Evolutionary conservation across 92 coral and sea anemone genomes (phyloP).

Genomic region (Phenganax subtilis): DNA sequence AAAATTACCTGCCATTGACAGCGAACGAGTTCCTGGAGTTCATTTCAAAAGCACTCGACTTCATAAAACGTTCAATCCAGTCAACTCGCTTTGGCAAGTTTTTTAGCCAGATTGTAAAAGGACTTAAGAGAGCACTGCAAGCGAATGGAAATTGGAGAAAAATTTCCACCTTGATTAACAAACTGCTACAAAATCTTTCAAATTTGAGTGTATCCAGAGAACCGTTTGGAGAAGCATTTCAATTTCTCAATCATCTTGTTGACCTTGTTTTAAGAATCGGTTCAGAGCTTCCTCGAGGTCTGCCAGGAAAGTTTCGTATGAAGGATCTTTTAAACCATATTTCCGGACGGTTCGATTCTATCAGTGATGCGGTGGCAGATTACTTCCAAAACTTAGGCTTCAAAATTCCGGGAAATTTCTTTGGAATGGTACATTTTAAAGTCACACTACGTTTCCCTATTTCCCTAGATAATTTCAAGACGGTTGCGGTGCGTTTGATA

Average conservation of each 20-base stretch:
- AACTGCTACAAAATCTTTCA: slow-evolving; percentile 59
- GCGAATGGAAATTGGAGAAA: slow-evolving; percentile 70
- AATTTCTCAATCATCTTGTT: slow-evolving; percentile 65
- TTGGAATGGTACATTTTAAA: slow-evolving; percentile 68
- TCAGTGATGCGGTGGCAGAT: slow-evolving; percentile 66
- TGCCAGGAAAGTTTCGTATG: slow-evolving; percentile 64
- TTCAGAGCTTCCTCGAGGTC: slow-evolving; percentile 68
- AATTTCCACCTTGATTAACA: slow-evolving; percentile 58
- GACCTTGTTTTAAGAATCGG: slow-evolving; percentile 58
- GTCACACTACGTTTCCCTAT: slow-evolving; percentile 64
- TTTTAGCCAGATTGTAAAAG: slow-evolving; percentile 60
- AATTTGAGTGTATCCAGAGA: slow-evolving; percentile 69
- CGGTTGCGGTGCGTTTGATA: slow-evolving; percentile 50
- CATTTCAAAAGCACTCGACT: slow-evolving; percentile 57
- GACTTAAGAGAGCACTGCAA: slow-evolving; percentile 59
- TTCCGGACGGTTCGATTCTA: slow-evolving; percentile 60
- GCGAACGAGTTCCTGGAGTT: slow-evolving; percentile 68
- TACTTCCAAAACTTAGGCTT: slow-evolving; percentile 60
- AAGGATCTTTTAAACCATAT: slow-evolving; percentile 62
- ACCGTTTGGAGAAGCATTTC: slow-evolving; percentile 66
- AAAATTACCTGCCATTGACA: slow-evolving; percentile 57
- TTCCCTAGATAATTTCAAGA: slow-evolving; percentile 64
- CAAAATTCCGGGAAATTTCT: slow-evolving; percentile 65
- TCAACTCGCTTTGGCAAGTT: slow-evolving; percentile 66
- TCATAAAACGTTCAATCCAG: slow-evolving; percentile 62